These are phyloP conservation scores for Macroglossus sobrinus DNA, from an alignment of 2,113 vertebrate genomes.

Conservation along the genomic window DNA sequence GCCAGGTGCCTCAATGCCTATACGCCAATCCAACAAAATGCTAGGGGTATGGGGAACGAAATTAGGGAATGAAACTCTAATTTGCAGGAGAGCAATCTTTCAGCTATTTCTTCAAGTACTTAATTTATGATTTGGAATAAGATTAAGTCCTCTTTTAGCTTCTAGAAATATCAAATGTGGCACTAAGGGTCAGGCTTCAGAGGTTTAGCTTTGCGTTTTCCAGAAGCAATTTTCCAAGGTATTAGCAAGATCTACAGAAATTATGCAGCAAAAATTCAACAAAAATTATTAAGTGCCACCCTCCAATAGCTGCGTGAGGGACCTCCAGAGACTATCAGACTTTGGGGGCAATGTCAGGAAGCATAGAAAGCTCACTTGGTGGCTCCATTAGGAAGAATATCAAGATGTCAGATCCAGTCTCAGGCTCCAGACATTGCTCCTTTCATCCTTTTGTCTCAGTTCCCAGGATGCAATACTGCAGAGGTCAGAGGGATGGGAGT, in stretches of 20 bases:
- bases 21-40: conserved; percentile 58
- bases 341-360: background rate
- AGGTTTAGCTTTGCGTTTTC: conserved; percentile 30
- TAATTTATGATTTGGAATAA: conserved; percentile 60
- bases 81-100: conserved; percentile 51
- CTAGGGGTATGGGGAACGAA: conserved; percentile 10
- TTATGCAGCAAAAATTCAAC: background rate
- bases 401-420: background rate
- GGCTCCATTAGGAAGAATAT: background rate
- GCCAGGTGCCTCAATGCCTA: conserved; percentile 31
- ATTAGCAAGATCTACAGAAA: background rate
- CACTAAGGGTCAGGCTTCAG: conserved; percentile 20
- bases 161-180: conserved; percentile 45
- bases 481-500: background rate
- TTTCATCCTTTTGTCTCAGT: background rate
- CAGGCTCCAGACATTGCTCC: background rate
- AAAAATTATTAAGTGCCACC: background rate
- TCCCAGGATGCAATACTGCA: background rate
- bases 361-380: background rate
- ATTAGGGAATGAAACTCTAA: background rate
- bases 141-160: conserved; percentile 40
- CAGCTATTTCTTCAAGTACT: conserved; percentile 57
- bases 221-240: background rate
- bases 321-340: background rate
- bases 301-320: background rate